Conservation (phyloP, 1,140 invertebrate genomes). For the Lucilia sericata region DNA sequence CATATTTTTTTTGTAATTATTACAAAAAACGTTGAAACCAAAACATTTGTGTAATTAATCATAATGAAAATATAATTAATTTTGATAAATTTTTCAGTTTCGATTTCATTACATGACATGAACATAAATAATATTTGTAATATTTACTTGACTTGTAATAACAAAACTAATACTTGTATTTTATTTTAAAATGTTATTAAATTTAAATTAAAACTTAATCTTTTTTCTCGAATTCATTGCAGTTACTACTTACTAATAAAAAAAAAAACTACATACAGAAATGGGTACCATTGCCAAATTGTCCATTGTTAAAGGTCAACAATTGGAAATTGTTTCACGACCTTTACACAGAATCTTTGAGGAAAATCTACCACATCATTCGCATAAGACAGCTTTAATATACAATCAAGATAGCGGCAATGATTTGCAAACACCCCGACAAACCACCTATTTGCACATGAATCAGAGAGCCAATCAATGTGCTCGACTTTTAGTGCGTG, state of each 20-base stretch:
- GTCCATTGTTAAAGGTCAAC: slow-evolving; percentile 73
- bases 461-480: slow-evolving; percentile 73
- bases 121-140: neutral
- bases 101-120: neutral
- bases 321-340: slow-evolving; percentile 64
- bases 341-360: slow-evolving; percentile 72
- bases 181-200: too few species aligned
- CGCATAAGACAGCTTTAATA: slow-evolving; percentile 71
- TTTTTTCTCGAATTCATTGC: neutral
- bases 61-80: neutral
- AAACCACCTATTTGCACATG: slow-evolving; percentile 73
- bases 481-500: slow-evolving; percentile 71
- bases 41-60: too few species aligned
- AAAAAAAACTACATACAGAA: neutral
- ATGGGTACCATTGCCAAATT: slow-evolving; percentile 78
- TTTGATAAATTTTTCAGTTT: neutral
- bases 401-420: slow-evolving; percentile 68
- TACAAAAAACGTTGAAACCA: too few species aligned
- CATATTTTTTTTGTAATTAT: too few species aligned
- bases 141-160: neutral
- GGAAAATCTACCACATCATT: slow-evolving; percentile 60
- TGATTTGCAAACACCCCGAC: slow-evolving; percentile 56
- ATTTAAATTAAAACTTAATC: neutral
- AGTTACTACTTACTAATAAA: too few species aligned
- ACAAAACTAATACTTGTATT: too few species aligned